A percentile compares a stretch with the other conserved stretches of the same genome.
These are phyloP conservation scores for Thamnophis elegans DNA, from an alignment of 2,797 vertebrate genomes.

Conservation along the genomic window DNA sequence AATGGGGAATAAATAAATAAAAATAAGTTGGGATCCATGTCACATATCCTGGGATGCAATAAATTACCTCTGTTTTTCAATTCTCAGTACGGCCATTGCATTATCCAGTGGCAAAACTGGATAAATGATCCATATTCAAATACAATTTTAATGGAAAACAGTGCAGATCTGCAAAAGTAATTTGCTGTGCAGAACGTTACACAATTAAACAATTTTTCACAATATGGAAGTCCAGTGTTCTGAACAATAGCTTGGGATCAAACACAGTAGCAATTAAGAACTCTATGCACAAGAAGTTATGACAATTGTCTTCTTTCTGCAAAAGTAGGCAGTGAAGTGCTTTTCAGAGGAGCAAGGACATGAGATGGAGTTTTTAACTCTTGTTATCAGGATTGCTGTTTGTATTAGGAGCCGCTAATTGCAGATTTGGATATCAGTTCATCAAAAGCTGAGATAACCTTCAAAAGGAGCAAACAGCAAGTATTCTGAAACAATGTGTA, in stretches of 20 bases:
- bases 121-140: not conserved
- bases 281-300: not conserved
- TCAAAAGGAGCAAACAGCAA: not conserved
- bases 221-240: not conserved
- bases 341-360: not conserved
- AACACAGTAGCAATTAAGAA: not conserved
- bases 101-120: not conserved
- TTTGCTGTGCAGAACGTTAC: not conserved
- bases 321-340: not conserved
- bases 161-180: not conserved
- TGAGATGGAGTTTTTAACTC: not conserved
- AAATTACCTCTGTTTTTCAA: not conserved
- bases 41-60: not conserved
- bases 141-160: not conserved
- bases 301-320: not conserved
- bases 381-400: not conserved
- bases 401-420: not conserved
- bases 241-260: not conserved
- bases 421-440: not conserved
- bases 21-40: not conserved
- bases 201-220: not conserved
- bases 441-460: not conserved
- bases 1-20: not conserved
- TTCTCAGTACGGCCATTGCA: not conserved
- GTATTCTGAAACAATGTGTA: not conserved